phyloP scores from a whole-genome alignment of 2,888 invertebrate species.

The Thecocarcelia acutangulata region DNA sequence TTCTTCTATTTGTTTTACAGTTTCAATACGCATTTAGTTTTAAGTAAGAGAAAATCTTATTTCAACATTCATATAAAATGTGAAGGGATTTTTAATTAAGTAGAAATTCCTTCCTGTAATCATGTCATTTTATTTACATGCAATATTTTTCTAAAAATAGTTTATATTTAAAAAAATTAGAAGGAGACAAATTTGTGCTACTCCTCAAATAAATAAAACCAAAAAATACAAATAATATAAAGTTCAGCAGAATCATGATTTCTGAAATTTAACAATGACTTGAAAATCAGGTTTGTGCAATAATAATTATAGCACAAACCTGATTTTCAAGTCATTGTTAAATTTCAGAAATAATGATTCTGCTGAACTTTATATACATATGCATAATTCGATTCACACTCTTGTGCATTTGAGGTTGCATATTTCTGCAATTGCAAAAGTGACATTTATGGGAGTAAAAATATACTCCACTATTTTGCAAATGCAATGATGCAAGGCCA shows the following conservation, averaged over 20 bases:
- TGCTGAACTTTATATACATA: too few relatives aligned
- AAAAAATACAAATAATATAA: too few relatives aligned
- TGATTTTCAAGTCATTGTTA: background rate
- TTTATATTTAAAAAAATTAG: constrained; percentile 1
- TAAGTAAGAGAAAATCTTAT: constrained; percentile 6
- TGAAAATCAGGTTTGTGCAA: too few relatives aligned
- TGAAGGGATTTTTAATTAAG: constrained; percentile 11
- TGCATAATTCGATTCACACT: too few relatives aligned
- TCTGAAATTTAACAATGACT: too few relatives aligned
- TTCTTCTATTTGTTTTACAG: background rate
- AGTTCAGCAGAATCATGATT: too few relatives aligned
- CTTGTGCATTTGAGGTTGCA: too few relatives aligned
- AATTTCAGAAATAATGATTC: background rate
- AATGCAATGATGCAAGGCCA: too few relatives aligned
- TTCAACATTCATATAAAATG: constrained; percentile 20
- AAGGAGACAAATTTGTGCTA: background rate
- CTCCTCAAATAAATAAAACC: background rate
- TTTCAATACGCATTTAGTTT: constrained; percentile 3
- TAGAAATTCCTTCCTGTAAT: constrained; percentile 4
- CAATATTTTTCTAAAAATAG: background rate
- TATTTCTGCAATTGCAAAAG: too few relatives aligned
- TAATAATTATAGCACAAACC: background rate
- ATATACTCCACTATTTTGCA: too few relatives aligned
- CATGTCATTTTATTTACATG: background rate
- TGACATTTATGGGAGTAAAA: too few relatives aligned